Percentiles rank a stretch among this genome's conserved stretches.
These are phyloP conservation scores for Petrocephalus zakoni DNA, from an alignment of 2,113 vertebrate genomes.

Conservation along the genomic window DNA sequence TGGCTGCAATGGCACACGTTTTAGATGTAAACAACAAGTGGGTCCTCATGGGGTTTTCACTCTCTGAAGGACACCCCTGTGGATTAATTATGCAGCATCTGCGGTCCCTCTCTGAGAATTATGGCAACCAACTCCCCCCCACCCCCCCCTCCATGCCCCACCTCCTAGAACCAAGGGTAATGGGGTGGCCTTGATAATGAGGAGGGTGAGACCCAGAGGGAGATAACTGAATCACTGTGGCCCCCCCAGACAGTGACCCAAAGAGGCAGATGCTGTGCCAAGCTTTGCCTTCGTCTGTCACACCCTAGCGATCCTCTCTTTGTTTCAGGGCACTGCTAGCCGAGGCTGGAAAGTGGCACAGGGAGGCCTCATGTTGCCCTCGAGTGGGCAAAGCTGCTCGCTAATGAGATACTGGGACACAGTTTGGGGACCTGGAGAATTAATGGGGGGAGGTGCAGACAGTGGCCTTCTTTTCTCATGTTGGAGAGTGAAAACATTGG, in stretches of 20 bases:
- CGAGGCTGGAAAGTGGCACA: background rate
- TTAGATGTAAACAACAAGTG: slow-evolving; percentile 36
- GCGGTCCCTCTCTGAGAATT: slow-evolving; percentile 39
- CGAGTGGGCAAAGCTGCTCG: background rate
- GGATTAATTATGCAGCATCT: slow-evolving; percentile 60
- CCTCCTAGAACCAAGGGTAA: background rate
- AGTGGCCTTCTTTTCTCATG: background rate
- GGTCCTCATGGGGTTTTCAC: background rate
- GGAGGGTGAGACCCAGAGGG: background rate
- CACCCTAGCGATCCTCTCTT: background rate
- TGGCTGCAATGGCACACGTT: slow-evolving; percentile 22
- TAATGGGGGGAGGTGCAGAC: background rate
- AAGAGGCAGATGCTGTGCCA: background rate
- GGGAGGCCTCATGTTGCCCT: background rate
- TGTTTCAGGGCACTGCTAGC: background rate
- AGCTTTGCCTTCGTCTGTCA: background rate
- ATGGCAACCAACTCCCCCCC: background rate
- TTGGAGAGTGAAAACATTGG: background rate
- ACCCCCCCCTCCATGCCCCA: background rate
- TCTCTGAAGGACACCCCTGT: slow-evolving; percentile 51
- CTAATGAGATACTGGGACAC: background rate
- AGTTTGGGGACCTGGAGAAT: background rate
- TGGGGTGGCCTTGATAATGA: background rate
- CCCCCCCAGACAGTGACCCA: background rate
- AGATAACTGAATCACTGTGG: background rate